A percentile compares a stretch with the other conserved stretches of the same genome.
Evolutionary conservation across 2,113 vertebrate genomes (phyloP).

Genomic region (Seriola quinqueradiata): DNA sequence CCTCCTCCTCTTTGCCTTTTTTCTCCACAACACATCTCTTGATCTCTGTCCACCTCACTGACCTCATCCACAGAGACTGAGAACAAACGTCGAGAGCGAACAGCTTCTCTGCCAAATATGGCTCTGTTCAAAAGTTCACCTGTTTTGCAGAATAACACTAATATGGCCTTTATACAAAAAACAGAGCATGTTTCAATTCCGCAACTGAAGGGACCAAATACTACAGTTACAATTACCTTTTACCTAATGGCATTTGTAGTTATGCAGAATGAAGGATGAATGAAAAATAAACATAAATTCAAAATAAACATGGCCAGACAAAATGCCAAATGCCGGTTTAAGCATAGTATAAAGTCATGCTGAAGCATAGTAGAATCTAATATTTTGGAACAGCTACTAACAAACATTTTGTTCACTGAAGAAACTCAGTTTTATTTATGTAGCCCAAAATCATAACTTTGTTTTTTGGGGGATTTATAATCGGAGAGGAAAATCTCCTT

Average conservation of each 20-base stretch:
- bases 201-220: slow-evolving; percentile 3
- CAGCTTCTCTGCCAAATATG: slow-evolving; percentile 31
- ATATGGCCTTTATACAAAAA: not conserved
- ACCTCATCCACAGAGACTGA: slow-evolving; percentile 54
- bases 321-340: not conserved
- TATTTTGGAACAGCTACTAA: not conserved
- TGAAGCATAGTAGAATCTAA: not conserved
- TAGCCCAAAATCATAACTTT: not conserved
- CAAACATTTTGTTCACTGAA: no score
- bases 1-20: slow-evolving; percentile 20
- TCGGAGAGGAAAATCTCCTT: not conserved
- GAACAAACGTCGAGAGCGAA: slow-evolving; percentile 31
- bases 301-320: not conserved
- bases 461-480: not conserved
- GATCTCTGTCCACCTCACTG: slow-evolving; percentile 48
- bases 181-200: not conserved
- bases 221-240: not conserved
- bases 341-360: no score
- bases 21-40: slow-evolving; percentile 42
- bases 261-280: not conserved
- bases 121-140: slow-evolving; percentile 47
- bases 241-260: slow-evolving; percentile 10
- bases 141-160: slow-evolving; percentile 26
- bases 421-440: not conserved
- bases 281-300: not conserved